These are phyloP conservation scores for Geodia barretti DNA, from an alignment of 37 sponge, comb jelly and placozoan species.

Conservation along the genomic window DNA sequence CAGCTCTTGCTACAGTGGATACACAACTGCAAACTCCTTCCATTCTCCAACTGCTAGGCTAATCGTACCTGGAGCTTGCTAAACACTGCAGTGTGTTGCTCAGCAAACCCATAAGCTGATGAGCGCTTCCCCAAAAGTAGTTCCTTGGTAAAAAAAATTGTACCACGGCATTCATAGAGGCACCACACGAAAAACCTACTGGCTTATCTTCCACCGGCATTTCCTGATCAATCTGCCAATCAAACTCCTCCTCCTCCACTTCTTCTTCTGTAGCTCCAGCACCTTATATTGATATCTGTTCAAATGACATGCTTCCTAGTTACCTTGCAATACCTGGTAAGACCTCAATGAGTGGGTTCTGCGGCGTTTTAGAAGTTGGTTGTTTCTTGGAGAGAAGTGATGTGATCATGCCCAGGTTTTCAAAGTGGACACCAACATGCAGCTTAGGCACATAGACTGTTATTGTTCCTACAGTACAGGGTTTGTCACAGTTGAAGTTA, in stretches of 20 bases:
- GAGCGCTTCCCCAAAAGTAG: neutral
- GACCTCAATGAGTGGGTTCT: constrained; percentile 64
- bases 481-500: no score
- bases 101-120: constrained; percentile 77
- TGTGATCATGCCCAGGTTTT: constrained; percentile 91
- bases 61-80: constrained; percentile 67
- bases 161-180: no score
- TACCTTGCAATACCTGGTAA: constrained; percentile 29
- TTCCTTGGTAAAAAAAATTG: neutral
- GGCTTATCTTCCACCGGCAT: constrained; percentile 33
- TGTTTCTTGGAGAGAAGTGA: constrained; percentile 73
- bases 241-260: constrained; percentile 66
- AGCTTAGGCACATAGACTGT: constrained; percentile 79
- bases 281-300: no score
- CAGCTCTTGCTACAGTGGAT: constrained; percentile 64
- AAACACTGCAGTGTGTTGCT: constrained; percentile 71
- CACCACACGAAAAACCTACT: neutral
- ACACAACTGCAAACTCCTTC: neutral
- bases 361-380: neutral
- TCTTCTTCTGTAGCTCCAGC: constrained; percentile 7
- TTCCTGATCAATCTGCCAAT: constrained; percentile 75
- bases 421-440: constrained; percentile 77
- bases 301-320: no score
- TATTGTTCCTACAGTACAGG: constrained; percentile 68
- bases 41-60: neutral